Percentiles rank a stretch among this genome's conserved stretches.
phyloP scores from a whole-genome alignment of 2,888 invertebrate genomes.

The Teleiodes luculella region DNA sequence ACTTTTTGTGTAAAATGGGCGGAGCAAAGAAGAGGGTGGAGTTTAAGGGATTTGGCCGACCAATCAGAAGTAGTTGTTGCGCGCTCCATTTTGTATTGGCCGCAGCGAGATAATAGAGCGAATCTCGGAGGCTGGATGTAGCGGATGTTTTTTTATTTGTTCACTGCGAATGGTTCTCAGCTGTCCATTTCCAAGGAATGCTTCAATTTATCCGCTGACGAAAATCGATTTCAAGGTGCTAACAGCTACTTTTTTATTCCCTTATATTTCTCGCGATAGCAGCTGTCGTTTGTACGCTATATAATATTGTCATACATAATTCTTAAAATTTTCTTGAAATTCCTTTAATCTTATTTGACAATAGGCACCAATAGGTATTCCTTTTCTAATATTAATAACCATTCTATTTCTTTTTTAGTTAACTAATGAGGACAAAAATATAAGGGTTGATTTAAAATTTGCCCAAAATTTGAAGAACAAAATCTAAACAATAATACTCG shows the following conservation, averaged over 20 bases:
- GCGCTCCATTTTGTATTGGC: slow-evolving; percentile 58
- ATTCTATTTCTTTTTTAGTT: too few relatives aligned
- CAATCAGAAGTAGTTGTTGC: slow-evolving; percentile 43
- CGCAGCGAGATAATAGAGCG: slow-evolving; percentile 68
- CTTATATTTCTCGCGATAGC: slow-evolving; percentile 23
- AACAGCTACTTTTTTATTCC: slow-evolving; percentile 43
- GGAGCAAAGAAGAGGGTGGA: slow-evolving; percentile 74
- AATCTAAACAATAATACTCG: too few relatives aligned
- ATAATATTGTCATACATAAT: neutral
- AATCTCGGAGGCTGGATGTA: slow-evolving; percentile 73
- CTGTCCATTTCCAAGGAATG: slow-evolving; percentile 54
- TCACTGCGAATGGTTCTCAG: slow-evolving; percentile 54
- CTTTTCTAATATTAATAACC: too few relatives aligned
- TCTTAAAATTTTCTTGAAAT: too few relatives aligned
- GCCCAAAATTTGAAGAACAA: too few relatives aligned
- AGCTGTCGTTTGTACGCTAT: neutral
- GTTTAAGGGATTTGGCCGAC: slow-evolving; percentile 44
- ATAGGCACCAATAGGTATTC: too few relatives aligned
- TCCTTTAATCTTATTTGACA: too few relatives aligned
- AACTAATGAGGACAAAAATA: too few relatives aligned
- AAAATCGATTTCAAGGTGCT: slow-evolving; percentile 68
- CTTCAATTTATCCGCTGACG: slow-evolving; percentile 64
- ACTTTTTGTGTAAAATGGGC: slow-evolving; percentile 64
- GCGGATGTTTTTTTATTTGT: slow-evolving; percentile 63
- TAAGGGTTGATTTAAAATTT: too few relatives aligned